Base-by-base conservation (phyloP, 1,140 invertebrate species). In the Brachionus rotundiformis region DNA sequence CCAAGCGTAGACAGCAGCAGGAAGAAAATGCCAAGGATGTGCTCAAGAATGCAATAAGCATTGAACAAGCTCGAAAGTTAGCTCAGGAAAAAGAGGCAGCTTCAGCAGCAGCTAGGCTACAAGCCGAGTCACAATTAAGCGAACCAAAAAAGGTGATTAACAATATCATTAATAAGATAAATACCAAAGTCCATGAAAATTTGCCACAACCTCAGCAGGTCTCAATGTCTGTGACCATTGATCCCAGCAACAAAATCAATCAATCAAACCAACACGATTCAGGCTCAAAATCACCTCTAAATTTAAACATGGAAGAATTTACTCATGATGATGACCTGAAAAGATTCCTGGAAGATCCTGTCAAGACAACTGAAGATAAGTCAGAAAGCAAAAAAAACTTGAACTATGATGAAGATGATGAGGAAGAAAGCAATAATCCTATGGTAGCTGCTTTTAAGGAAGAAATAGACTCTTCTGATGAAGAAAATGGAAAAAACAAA, bases 1-100 rank as follows among this genome's bases (percentile, higher is more conserved):
- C 83, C n/a, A 86, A 85, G 41, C 65, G 86, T 54, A 79, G 85
- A 39, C 82, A 86, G 75, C 84, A 86, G 65, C 85, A 86, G 61
- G 87, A 88, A 75, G 84, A 85, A 27, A 81, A 85, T 11, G 82
- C 85, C 19, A 84, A 86, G 81, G 83, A 84, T 81, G 85, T 82
- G 10, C 25, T 84, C 7, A 82, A 83, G 27, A 83, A 84, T 4
- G 84, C 85, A 0, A 82, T 79, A 54, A 63, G 25, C 13, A 82
- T 82, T 49, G 82, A 83, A 39, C 68, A 83, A 65, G 82, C 81
- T 33, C 25, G 68, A 63, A 59, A 49, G 63, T 25, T 68, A 16
- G 68, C 79, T 16, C 76, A 63, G 16, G 29, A 77, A 76, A 33
- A 59, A 54, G 76, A 54, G 16, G 33, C 77, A n/a, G 65, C 61